phyloP scores from a whole-genome alignment of 2,113 vertebrate species.

The Equus quagga region DNA sequence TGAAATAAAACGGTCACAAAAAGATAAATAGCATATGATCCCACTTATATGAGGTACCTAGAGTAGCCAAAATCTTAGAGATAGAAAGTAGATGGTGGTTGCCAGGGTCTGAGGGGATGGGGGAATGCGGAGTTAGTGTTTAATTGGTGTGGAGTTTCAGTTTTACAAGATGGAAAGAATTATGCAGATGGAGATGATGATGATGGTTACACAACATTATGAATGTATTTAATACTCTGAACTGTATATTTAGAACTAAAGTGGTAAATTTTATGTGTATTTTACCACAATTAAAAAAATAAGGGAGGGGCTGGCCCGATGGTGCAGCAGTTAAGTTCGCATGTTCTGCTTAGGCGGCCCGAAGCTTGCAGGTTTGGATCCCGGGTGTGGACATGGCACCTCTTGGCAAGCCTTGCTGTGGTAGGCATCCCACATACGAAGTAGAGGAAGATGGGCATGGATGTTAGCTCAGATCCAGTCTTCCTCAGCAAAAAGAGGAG shows the following conservation, averaged over 20 bases:
- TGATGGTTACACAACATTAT: not conserved
- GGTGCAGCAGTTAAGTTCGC: too few species aligned
- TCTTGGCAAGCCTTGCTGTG: too few species aligned
- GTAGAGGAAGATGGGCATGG: too few species aligned
- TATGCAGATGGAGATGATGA: not conserved
- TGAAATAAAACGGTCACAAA: not conserved
- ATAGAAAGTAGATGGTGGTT: not conserved
- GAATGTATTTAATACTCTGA: not conserved
- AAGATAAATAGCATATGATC: not conserved
- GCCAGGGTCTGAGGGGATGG: too few species aligned
- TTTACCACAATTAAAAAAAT: not conserved
- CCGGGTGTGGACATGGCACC: too few species aligned
- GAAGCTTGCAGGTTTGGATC: too few species aligned
- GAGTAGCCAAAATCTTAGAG: not conserved
- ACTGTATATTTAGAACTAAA: not conserved
- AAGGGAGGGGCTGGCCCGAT: too few species aligned
- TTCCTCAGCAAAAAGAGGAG: too few species aligned
- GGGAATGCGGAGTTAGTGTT: not conserved
- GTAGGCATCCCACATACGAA: too few species aligned
- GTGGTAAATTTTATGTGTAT: not conserved
- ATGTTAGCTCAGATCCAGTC: too few species aligned
- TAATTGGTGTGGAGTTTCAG: not conserved
- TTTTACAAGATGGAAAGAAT: not conserved
- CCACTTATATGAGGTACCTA: not conserved
- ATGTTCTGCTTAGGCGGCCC: too few species aligned